Percentiles rank a stretch among this genome's conserved stretches.
These are phyloP conservation scores for Clostera curtula DNA, from an alignment of 2,888 invertebrate species.

Conservation along the genomic window DNA sequence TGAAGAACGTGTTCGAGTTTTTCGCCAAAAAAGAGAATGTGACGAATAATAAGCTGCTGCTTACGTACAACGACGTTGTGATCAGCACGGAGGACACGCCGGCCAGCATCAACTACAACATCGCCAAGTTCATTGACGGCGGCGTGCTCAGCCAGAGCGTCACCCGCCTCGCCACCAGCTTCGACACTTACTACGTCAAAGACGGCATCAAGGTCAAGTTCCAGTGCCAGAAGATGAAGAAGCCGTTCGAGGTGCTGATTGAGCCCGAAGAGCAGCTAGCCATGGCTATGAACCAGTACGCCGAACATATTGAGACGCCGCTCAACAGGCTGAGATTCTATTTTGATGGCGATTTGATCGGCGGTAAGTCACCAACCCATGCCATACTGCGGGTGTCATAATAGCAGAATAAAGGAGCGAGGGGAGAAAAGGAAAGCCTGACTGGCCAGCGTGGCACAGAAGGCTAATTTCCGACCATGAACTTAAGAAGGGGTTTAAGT, in stretches of 20 bases:
- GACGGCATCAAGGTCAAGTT: constrained; percentile 55
- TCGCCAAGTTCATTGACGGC: constrained; percentile 63
- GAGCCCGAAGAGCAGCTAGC: constrained; percentile 42
- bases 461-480: no score
- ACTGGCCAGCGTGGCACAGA: no score
- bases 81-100: constrained; percentile 56
- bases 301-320: constrained; percentile 54
- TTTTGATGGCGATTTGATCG: constrained; percentile 71
- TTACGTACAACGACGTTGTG: constrained; percentile 52
- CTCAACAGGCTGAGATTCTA: constrained; percentile 56
- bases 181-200: constrained; percentile 4
- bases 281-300: constrained; percentile 57
- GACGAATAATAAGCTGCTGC: constrained; percentile 40
- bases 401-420: no score
- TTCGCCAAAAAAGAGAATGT: constrained; percentile 48
- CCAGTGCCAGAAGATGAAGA: constrained; percentile 56
- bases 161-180: constrained; percentile 21
- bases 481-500: no score
- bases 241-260: constrained; percentile 41
- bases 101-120: constrained; percentile 49
- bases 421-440: no score
- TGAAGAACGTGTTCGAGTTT: constrained; percentile 51
- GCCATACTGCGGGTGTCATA: no score
- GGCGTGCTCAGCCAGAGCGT: constrained; percentile 48
- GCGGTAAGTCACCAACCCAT: no score